Percentiles rank a stretch among this genome's conserved stretches.
phyloP scores from a whole-genome alignment of 2,113 vertebrate genomes.

The Bos indicus region DNA sequence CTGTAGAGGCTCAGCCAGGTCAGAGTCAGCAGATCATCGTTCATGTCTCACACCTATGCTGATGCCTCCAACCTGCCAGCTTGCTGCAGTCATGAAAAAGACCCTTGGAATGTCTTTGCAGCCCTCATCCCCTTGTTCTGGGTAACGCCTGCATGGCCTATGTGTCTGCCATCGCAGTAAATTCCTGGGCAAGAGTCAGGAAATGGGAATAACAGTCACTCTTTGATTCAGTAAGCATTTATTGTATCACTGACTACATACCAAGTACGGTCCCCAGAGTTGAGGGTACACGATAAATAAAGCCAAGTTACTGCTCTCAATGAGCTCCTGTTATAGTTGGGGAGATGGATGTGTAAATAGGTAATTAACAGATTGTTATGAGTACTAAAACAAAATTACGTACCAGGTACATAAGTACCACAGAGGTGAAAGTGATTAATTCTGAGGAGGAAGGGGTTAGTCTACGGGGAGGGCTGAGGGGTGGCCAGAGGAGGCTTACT shows the following conservation, averaged over 20 bases:
- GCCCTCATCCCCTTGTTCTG: no score
- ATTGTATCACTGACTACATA: background rate
- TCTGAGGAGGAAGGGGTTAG: background rate
- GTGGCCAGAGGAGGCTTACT: background rate
- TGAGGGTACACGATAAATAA: background rate
- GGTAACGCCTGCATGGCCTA: rapidly evolving
- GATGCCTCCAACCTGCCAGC: background rate
- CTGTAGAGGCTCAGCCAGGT: background rate
- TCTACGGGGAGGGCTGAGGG: background rate
- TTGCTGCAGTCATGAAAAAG: background rate
- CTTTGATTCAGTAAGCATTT: background rate
- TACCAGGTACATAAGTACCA: background rate
- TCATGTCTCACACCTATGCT: background rate
- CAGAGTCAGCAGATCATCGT: background rate
- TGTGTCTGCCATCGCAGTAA: background rate
- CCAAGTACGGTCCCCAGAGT: background rate
- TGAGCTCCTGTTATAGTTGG: background rate
- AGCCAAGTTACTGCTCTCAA: background rate
- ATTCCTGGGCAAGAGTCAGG: background rate
- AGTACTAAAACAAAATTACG: background rate
- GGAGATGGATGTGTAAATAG: background rate
- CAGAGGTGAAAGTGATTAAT: background rate
- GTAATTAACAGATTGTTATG: background rate
- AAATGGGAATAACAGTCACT: background rate
- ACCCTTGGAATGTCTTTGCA: background rate